A percentile compares a stretch with the other conserved stretches of the same genome.
Evolutionary conservation across 2,888 invertebrate genomes (phyloP).

Genomic region (Ophonus ardosiacus): DNA sequence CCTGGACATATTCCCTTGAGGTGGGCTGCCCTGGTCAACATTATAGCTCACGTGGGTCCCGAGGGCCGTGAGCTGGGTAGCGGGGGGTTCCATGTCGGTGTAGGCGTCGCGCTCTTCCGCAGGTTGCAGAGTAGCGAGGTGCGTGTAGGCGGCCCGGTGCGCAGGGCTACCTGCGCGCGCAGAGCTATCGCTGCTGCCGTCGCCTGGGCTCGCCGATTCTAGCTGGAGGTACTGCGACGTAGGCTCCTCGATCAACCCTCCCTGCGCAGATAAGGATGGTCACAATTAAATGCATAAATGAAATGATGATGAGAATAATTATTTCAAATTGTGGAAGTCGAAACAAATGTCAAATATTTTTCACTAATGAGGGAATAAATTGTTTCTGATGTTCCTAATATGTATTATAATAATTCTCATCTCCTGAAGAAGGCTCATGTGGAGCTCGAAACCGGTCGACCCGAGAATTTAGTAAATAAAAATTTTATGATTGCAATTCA

Average conservation of each 20-base stretch:
- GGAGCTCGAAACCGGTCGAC: too few species aligned
- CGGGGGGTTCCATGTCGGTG: slow-evolving; percentile 56
- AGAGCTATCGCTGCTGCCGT: slow-evolving; percentile 38
- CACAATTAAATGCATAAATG: neutral
- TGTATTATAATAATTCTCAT: too few species aligned
- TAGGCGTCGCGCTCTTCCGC: slow-evolving; percentile 53
- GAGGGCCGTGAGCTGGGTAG: slow-evolving; percentile 43
- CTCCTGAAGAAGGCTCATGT: too few species aligned
- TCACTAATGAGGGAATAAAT: too few species aligned
- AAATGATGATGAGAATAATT: neutral
- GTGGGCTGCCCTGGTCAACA: slow-evolving; percentile 46
- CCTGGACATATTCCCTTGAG: slow-evolving; percentile 55
- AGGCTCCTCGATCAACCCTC: slow-evolving; percentile 52
- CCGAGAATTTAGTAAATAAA: too few species aligned
- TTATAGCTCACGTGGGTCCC: slow-evolving; percentile 38
- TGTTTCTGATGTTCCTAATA: too few species aligned
- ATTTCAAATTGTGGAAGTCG: neutral
- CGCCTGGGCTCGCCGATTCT: slow-evolving; percentile 46
- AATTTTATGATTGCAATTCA: too few species aligned
- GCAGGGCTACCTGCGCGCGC: slow-evolving; percentile 21
- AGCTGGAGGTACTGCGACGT: slow-evolving; percentile 52
- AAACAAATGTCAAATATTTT: too few species aligned
- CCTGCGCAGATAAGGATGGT: neutral
- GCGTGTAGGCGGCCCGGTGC: slow-evolving; percentile 47
- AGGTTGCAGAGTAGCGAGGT: slow-evolving; percentile 43